Conservation (phyloP, 2,888 invertebrate species). For the Tetanocera ferruginea region DNA sequence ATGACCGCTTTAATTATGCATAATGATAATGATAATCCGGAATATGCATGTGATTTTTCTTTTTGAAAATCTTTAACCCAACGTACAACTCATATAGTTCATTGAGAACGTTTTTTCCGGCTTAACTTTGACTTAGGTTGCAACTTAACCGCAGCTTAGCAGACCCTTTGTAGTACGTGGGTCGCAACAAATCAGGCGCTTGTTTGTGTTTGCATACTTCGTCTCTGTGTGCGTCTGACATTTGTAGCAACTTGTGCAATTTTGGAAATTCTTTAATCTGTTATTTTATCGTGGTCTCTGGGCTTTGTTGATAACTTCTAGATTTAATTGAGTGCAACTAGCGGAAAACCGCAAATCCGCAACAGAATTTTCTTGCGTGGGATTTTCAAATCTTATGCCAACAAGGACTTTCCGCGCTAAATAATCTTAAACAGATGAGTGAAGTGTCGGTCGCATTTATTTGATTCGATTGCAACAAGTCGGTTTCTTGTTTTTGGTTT, state of each 20-base stretch:
- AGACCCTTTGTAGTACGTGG: too few species aligned
- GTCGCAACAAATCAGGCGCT: too few species aligned
- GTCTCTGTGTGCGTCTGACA: neutral
- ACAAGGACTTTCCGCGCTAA: slow-evolving; percentile 19
- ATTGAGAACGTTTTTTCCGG: slow-evolving; percentile 12
- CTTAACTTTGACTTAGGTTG: slow-evolving; percentile 21
- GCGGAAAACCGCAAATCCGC: slow-evolving; percentile 10
- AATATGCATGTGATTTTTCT: too few species aligned
- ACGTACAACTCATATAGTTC: neutral
- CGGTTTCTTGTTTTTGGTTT: neutral
- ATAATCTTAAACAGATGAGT: slow-evolving; percentile 26
- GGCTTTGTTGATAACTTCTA: neutral
- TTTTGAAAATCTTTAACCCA: neutral
- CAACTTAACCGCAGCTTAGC: slow-evolving; percentile 8
- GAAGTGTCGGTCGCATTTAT: neutral
- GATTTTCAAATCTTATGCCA: slow-evolving; percentile 4
- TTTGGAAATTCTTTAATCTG: slow-evolving; percentile 25
- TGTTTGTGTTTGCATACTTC: too few species aligned
- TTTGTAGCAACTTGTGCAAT: slow-evolving; percentile 23
- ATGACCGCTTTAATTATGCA: too few species aligned
- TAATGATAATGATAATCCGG: too few species aligned
- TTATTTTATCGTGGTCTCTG: neutral
- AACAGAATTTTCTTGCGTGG: neutral
- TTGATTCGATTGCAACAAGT: neutral
- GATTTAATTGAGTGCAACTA: slow-evolving; percentile 25